A percentile compares a stretch with the other conserved stretches of the same genome.
Conservation (phyloP, 2,113 vertebrate species). For the Miniopterus natalensis region DNA sequence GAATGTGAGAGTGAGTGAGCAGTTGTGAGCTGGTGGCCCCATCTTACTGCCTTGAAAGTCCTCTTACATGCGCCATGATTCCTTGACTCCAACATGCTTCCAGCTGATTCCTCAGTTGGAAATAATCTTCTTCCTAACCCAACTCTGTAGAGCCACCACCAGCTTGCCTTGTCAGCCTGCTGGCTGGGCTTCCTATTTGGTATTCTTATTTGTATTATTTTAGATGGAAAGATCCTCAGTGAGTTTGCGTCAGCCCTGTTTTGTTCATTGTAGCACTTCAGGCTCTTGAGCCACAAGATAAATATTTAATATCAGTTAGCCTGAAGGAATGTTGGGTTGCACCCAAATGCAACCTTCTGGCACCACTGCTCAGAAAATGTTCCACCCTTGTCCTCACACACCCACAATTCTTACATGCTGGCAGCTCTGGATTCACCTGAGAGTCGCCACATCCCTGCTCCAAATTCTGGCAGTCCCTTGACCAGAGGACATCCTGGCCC, state of each 20-base stretch:
- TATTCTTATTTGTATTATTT: not conserved
- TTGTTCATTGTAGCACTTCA: not conserved
- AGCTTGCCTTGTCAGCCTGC: not conserved
- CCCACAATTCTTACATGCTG: fast-evolving
- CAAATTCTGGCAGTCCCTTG: no score
- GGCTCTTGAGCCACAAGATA: not conserved
- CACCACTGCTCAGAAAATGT: not conserved
- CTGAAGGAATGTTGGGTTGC: not conserved
- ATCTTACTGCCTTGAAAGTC: fast-evolving
- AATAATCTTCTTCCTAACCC: not conserved
- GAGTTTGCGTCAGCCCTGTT: not conserved
- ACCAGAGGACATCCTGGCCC: not conserved
- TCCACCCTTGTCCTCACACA: no score
- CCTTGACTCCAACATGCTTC: not conserved
- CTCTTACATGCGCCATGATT: fast-evolving
- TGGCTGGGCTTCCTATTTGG: not conserved
- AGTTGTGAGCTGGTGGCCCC: fast-evolving
- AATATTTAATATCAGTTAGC: not conserved
- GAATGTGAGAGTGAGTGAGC: fast-evolving
- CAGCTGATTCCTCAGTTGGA: not conserved
- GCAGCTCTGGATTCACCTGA: not conserved
- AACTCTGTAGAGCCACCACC: not conserved
- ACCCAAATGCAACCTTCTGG: not conserved
- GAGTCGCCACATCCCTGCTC: not conserved
- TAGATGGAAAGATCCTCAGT: fast-evolving